Evolutionary conservation across 2,797 vertebrate species (phyloP).

Genomic region (Brachymystax lenok): DNA sequence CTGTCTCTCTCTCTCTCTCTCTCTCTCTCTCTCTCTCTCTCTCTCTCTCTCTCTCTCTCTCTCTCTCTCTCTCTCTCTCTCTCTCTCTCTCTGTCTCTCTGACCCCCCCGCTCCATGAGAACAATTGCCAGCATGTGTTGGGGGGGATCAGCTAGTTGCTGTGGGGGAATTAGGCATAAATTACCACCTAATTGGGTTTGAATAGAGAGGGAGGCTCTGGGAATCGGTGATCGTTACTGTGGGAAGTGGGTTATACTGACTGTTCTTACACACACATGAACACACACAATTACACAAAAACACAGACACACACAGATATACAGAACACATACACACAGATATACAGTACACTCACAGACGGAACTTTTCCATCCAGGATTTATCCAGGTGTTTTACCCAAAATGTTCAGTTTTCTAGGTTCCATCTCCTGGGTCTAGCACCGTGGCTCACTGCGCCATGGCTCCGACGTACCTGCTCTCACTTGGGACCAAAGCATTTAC

Average conservation of each 20-base stretch:
- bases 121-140: conserved; percentile 78
- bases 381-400: background rate
- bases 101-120: conserved; percentile 45
- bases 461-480: too few species aligned
- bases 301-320: background rate
- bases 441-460: too few species aligned
- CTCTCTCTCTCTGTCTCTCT: conserved; percentile 18
- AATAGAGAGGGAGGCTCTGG: background rate
- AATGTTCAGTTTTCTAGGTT: too few species aligned
- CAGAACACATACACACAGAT: background rate
- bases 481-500: too few species aligned
- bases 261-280: conserved; percentile 57
- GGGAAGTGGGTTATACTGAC: conserved; percentile 77
- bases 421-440: background rate
- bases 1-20: rapidly evolving
- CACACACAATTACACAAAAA: conserved; percentile 23
- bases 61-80: background rate
- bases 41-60: background rate
- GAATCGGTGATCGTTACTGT: conserved; percentile 51
- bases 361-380: background rate
- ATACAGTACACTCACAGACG: background rate
- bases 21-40: background rate
- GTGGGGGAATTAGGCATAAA: conserved; percentile 77
- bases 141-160: conserved; percentile 71
- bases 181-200: conserved; percentile 75